Evolutionary conservation across 1,140 invertebrate genomes (phyloP).

Genomic region (Drosophila watanabei): DNA sequence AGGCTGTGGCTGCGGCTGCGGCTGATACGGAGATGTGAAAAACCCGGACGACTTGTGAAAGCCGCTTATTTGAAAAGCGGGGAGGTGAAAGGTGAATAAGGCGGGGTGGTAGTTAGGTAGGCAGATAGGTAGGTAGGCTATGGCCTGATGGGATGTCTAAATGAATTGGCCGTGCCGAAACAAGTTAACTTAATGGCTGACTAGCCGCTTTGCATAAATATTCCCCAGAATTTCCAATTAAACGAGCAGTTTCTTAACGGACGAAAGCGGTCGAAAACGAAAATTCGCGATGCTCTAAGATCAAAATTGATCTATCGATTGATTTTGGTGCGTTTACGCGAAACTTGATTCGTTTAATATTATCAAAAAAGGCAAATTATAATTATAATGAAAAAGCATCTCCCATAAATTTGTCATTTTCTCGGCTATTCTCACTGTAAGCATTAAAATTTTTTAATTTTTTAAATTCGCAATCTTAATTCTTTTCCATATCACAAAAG

Average conservation of each 20-base stretch:
- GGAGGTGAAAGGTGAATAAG: neutral
- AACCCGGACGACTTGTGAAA: conserved; percentile 34
- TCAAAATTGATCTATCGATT: conserved; percentile 11
- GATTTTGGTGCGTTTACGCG: neutral
- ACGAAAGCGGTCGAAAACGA: conserved; percentile 1
- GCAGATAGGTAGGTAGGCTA: neutral
- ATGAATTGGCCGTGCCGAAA: conserved; percentile 44
- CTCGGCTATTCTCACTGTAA: too few species aligned
- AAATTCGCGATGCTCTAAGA: conserved; percentile 4
- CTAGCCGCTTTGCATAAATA: conserved; percentile 47
- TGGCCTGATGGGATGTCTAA: conserved; percentile 10
- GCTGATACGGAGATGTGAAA: conserved; percentile 46
- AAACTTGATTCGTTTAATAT: neutral
- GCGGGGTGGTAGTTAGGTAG: neutral
- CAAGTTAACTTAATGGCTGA: conserved; percentile 48
- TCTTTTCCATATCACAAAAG: too few species aligned
- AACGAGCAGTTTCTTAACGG: conserved; percentile 32
- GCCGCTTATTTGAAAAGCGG: conserved; percentile 28
- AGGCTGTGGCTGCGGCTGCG: conserved; percentile 15
- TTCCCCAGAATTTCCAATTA: conserved; percentile 41
- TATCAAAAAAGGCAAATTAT: neutral
- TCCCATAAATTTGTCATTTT: too few species aligned
- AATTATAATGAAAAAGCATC: neutral
- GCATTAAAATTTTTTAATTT: too few species aligned
- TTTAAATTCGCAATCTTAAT: too few species aligned